phyloP scores from a whole-genome alignment of 2,888 invertebrate genomes.

The Phaedon cochleariae region DNA sequence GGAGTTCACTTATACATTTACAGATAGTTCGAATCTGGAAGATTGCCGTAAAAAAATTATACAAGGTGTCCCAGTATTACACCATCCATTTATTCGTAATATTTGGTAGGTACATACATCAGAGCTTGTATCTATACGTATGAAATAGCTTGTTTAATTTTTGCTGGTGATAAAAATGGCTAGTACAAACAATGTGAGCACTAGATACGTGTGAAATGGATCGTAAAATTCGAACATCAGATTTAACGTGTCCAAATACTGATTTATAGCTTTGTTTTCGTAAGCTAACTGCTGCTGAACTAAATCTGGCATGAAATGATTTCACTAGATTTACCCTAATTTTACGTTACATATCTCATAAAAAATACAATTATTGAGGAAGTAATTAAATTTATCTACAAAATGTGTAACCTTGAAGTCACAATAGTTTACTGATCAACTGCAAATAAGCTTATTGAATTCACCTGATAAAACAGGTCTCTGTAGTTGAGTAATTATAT shows the following conservation, averaged over 20 bases:
- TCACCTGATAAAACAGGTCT: slow-evolving; percentile 1
- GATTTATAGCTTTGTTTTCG: not conserved
- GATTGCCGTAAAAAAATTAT: no score
- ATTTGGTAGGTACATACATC: not conserved
- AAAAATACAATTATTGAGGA: not conserved
- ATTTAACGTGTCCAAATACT: not conserved
- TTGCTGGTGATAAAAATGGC: not conserved
- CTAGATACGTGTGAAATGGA: not conserved
- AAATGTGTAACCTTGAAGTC: not conserved
- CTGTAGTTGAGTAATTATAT: not conserved
- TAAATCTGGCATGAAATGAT: not conserved
- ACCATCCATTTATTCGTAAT: not conserved
- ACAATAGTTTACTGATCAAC: not conserved
- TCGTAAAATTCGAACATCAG: not conserved
- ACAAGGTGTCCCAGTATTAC: no score
- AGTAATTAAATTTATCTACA: not conserved
- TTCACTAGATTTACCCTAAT: not conserved
- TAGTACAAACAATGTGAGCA: not conserved
- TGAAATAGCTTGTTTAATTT: not conserved
- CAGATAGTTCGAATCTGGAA: no score
- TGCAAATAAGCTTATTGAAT: slow-evolving; percentile 1
- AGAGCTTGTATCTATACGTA: no score
- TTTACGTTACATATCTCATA: not conserved
- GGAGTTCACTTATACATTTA: no score
- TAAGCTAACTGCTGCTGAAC: not conserved